Evolutionary conservation across 1,140 invertebrate genomes (phyloP), one percentile per base, ranked within the genome.

Genomic region (Drosophila lini): DNA sequence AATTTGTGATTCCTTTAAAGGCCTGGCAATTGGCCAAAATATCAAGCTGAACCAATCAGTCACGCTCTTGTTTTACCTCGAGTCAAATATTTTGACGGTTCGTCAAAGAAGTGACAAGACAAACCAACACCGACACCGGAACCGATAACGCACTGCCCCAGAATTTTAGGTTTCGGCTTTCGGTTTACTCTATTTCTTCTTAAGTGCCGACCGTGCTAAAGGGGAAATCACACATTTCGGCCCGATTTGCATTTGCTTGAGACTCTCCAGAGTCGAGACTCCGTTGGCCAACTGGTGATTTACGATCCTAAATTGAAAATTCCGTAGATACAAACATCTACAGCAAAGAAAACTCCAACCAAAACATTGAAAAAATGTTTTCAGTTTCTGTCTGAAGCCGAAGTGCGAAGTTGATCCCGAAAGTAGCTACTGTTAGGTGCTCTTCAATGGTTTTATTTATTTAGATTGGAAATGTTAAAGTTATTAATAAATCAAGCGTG

Each of bases 161-260:
- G 74, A 81, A 81, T 63, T 60, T 70, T 53, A 61, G 67, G 62
- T 70, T 48, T 68, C 28, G 5, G 62, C 41, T 62, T 67, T 22
- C 9, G 40, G n/a, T 28, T 15, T 32, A 22, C 25, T 44, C 38
- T 42, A 45, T 25, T 60, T 77, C 42, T 84, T 61, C 62, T 80
- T 52, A 75, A 75, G 67, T 69, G 78, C 74, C 81, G 81, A 75
- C 68, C 42, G 52, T 48, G 60, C 48, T 75, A 78, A 81, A 80
- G 69, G 60, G 74, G 70, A 90, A 78, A 70, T 90, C 86, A 83
- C 86, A 90, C 86, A 77, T 90, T 90, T 80, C 61, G 55, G 86
- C 52, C 67, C 63, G 80, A 90, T 90, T 90, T 90, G 82, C 86
- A 90, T 90, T 86, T 83, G 78, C 79, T 76, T 84, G 80, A 63